A percentile compares a stretch with the other conserved stretches of the same genome.
Evolutionary conservation across 2,797 vertebrate genomes (phyloP).

Genomic region (Lacerta viridis): DNA sequence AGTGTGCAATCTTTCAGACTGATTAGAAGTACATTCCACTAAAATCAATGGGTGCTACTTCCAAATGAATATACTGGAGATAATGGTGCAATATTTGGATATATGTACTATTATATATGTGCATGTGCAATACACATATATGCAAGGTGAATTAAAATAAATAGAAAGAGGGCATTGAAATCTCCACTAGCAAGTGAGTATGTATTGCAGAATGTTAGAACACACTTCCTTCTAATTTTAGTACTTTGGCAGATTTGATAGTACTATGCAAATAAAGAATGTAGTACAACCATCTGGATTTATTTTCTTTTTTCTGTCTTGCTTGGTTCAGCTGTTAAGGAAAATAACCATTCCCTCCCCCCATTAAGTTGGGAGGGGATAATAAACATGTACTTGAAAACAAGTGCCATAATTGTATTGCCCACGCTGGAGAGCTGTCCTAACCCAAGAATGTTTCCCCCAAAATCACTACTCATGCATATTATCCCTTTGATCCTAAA

Average conservation of each 20-base stretch:
- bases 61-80: background rate
- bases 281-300: slow-evolving; percentile 31
- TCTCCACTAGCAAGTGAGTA: background rate
- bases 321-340: slow-evolving; percentile 50
- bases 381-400: slow-evolving; percentile 42
- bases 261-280: slow-evolving; percentile 37
- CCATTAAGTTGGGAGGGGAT: background rate
- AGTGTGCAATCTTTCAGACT: background rate
- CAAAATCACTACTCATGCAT: slow-evolving; percentile 55
- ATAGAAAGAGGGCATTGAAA: background rate
- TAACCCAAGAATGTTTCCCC: slow-evolving; percentile 53
- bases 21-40: background rate
- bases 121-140: background rate
- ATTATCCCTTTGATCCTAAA: slow-evolving; percentile 71
- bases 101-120: background rate
- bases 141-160: background rate
- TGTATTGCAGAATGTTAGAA: slow-evolving; percentile 30
- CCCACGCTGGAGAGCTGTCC: slow-evolving; percentile 62
- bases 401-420: slow-evolving; percentile 53
- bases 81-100: background rate
- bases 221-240: slow-evolving; percentile 50
- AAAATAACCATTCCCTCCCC: slow-evolving; percentile 1
- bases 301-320: slow-evolving; percentile 58
- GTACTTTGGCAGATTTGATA: slow-evolving; percentile 48
- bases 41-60: background rate